phyloP scores from a whole-genome alignment of 2,797 vertebrate genomes.

The Acanthornis magna region DNA sequence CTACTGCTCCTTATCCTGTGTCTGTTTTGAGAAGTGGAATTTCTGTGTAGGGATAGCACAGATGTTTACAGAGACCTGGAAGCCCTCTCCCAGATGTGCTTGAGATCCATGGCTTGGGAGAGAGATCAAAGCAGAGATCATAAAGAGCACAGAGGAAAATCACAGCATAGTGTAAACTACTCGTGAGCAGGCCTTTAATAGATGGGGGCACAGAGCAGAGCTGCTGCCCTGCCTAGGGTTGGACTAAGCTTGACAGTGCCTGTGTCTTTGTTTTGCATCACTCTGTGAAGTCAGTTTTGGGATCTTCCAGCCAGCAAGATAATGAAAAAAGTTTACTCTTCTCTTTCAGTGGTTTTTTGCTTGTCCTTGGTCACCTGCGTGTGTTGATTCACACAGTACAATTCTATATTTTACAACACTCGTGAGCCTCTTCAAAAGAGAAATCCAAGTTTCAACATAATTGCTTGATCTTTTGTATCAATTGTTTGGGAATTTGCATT shows the following conservation, averaged over 20 bases:
- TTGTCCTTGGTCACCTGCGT: fast-evolving
- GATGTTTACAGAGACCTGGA: no score
- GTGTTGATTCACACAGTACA: not conserved
- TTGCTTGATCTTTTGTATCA: not conserved
- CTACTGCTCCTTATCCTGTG: no score
- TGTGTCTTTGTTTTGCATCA: not conserved
- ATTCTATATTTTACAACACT: not conserved
- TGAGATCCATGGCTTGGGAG: no score
- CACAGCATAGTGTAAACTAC: not conserved
- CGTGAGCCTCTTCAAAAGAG: not conserved
- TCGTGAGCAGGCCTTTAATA: not conserved
- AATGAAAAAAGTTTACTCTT: not conserved
- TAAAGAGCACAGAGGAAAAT: no score
- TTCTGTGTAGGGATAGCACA: no score
- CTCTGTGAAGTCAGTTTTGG: not conserved
- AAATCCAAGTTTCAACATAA: not conserved
- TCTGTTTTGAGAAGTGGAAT: no score
- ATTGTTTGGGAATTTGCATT: not conserved
- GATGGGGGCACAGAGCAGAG: not conserved
- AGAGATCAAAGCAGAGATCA: no score
- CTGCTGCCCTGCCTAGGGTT: not conserved
- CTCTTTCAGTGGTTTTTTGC: not conserved
- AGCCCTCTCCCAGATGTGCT: no score
- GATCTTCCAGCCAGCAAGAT: not conserved
- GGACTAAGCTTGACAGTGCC: not conserved